Base-by-base conservation (phyloP, 2,797 vertebrate species). In the Emys orbicularis region DNA sequence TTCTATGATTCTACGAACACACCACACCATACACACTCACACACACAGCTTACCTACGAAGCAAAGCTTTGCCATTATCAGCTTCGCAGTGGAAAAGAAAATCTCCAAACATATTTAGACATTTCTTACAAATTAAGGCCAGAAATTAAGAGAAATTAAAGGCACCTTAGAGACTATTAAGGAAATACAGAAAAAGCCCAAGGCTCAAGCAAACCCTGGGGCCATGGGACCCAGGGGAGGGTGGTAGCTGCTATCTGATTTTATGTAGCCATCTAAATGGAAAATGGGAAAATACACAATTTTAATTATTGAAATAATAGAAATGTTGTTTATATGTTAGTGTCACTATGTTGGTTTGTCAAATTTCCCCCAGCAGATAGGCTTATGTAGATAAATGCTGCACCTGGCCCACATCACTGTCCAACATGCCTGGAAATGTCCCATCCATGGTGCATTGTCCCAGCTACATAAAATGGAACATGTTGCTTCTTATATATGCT, bases 141-240 rank as follows among this genome's bases (percentile, higher is more conserved):
- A 86, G 91, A 95, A 93, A 96, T 93, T 86, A 93, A 54, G 93
- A 92, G 79, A 83, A 92, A 96, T 93, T 83, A 93, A 93, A 96
- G 21, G 87, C 89, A 86, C 37, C 37, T 88, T 93, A 90, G 83
- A 90, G 65, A 47, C 0, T 4, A 96, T 87, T 84, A 90, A 87
- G 50, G 44, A 90, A 90, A 83, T 8, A 61, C 81, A 79, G 49
- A 80, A 81, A 68, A 93, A 86, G 56, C 84, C 81, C 61, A 34
- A 15, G 18, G 89, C 53, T 88, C 19, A 44, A 87, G 31, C 49
- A n/a, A 83, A 81, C 31, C 41, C 44, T 37, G 49, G 49, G 59
- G 84, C 44, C 84, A 61, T 41, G n/a, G 49, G 15, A 80, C 25
- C 79, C 59, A 49, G 49, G 12, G 57, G 5, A 74, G 44, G 47